Conservation (phyloP, 2,888 invertebrate species). For the Emesis furor region DNA sequence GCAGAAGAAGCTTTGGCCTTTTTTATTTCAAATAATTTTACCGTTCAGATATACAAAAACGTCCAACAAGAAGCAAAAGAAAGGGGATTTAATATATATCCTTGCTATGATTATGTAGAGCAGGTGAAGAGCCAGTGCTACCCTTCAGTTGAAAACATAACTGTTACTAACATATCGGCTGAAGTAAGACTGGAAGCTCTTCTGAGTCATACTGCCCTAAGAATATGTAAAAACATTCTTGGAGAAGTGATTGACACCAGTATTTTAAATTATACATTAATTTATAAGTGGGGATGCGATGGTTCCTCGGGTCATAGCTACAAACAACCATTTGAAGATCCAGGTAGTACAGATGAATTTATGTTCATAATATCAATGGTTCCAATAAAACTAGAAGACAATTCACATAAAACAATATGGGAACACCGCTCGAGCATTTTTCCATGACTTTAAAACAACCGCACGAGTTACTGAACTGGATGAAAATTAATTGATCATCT, state of each 20-base stretch:
- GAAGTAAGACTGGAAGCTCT: background rate
- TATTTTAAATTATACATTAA: constrained; percentile 1
- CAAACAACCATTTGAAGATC: constrained; percentile 14
- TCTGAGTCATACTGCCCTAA: background rate
- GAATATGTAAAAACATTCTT: constrained; percentile 14
- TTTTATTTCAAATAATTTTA: constrained; percentile 4
- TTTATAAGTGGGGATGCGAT: constrained; percentile 3
- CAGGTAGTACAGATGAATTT: constrained; percentile 5
- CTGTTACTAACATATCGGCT: background rate
- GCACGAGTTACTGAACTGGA: background rate
- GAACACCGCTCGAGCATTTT: constrained; percentile 16
- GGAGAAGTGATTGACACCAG: constrained; percentile 6
- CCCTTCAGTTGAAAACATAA: constrained; percentile 5
- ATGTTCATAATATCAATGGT: constrained; percentile 9
- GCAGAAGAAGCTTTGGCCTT: background rate
- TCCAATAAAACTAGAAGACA: background rate
- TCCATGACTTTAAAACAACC: background rate
- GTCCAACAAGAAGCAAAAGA: constrained; percentile 8
- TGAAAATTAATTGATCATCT: constrained; percentile 2
- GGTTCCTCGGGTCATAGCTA: background rate
- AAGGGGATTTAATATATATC: constrained; percentile 10
- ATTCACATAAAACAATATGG: background rate
- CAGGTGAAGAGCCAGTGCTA: constrained; percentile 1
- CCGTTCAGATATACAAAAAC: background rate
- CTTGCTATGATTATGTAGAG: constrained; percentile 5